Conservation (phyloP, 2,113 vertebrate species). For the Neotragus moschatus region DNA sequence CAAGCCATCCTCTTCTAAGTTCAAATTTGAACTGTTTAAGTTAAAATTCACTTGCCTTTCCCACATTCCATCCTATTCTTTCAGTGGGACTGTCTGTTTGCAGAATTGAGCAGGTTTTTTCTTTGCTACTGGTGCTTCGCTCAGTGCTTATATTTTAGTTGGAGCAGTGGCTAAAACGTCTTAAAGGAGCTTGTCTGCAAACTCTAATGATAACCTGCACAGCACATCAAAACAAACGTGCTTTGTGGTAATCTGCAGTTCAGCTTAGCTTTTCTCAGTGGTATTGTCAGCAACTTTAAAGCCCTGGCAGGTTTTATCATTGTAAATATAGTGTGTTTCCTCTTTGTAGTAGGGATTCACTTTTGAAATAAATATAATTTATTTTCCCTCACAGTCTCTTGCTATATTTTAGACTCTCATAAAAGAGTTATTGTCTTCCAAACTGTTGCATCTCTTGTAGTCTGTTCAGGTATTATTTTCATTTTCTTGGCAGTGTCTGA, state of each 20-base stretch:
- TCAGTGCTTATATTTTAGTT: conserved; percentile 27
- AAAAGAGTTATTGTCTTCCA: conserved; percentile 33
- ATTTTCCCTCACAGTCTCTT: not conserved
- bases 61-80: not conserved
- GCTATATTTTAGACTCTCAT: conserved; percentile 23
- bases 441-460: conserved; percentile 13
- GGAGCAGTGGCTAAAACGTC: not conserved
- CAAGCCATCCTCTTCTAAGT: not conserved
- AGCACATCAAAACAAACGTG: conserved; percentile 22
- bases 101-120: not conserved
- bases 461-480: conserved; percentile 18
- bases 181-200: conserved; percentile 47
- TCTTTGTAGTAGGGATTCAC: conserved; percentile 18
- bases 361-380: conserved; percentile 39
- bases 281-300: conserved; percentile 23
- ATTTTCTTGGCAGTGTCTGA: conserved; percentile 30
- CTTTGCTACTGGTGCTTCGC: not conserved
- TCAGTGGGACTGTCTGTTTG: not conserved
- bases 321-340: conserved; percentile 42
- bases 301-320: conserved; percentile 22
- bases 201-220: conserved; percentile 33
- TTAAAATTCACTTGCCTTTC: conserved; percentile 9
- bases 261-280: not conserved
- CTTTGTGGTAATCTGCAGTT: conserved; percentile 35
- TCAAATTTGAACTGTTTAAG: not conserved